Conservation (phyloP, 2,888 invertebrate genomes). For the Eristalis tenax region DNA sequence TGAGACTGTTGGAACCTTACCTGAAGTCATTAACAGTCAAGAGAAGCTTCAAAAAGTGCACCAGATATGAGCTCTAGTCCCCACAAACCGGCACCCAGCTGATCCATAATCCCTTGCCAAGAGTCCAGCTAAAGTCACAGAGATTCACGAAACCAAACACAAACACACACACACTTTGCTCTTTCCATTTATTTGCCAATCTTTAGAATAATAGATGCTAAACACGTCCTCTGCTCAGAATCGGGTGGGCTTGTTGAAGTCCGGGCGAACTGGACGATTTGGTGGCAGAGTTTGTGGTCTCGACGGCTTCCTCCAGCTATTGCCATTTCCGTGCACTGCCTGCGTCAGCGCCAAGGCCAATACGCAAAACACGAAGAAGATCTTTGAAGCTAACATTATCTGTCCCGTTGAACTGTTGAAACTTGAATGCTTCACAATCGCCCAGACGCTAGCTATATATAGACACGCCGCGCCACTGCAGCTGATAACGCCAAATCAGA, state of each 20-base stretch:
- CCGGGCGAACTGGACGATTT: constrained; percentile 36
- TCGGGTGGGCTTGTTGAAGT: constrained; percentile 22
- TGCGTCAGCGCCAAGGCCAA: constrained; percentile 44
- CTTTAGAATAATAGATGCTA: not conserved
- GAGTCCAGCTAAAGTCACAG: not conserved
- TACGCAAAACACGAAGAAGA: constrained; percentile 44
- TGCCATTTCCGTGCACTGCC: constrained; percentile 11
- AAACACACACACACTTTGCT: not conserved
- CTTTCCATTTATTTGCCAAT: not conserved
- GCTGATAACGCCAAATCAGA: constrained; percentile 12
- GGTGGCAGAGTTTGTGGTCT: constrained; percentile 55
- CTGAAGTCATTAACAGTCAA: too few species aligned
- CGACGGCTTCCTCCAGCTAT: not conserved
- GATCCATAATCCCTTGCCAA: not conserved
- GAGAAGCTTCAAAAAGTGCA: too few species aligned
- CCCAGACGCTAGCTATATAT: constrained; percentile 17
- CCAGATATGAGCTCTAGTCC: too few species aligned
- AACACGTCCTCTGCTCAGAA: constrained; percentile 4
- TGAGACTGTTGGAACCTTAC: too few species aligned
- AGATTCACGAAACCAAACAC: not conserved
- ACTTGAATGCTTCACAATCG: constrained; percentile 4
- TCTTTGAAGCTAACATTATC: constrained; percentile 48
- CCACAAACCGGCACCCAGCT: too few species aligned
- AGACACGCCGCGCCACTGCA: not conserved
- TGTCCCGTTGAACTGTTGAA: not conserved